Conservation (phyloP, 2,113 vertebrate species). For the Azemiops feae region DNA sequence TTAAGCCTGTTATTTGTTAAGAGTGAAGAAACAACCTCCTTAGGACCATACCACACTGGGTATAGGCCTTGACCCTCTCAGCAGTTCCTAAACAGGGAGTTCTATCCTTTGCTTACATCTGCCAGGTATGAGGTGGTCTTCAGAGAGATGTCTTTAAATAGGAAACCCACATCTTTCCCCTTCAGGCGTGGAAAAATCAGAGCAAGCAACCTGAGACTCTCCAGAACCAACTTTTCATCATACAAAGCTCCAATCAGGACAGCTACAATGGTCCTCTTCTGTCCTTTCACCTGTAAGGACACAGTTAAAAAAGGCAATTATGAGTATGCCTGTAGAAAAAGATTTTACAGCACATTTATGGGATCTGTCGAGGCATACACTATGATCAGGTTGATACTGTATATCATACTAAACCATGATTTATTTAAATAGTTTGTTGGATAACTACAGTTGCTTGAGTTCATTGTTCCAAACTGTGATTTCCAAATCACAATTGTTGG, state of each 20-base stretch:
- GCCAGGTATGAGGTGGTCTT: neutral
- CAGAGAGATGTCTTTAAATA: slow-evolving; percentile 15
- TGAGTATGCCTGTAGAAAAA: neutral
- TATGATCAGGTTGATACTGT: neutral
- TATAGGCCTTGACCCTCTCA: neutral
- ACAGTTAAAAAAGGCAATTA: neutral
- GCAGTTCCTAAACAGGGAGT: neutral
- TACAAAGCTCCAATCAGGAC: slow-evolving; percentile 4
- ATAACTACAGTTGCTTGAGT: neutral
- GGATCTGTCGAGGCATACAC: neutral
- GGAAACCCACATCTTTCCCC: neutral
- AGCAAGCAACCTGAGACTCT: slow-evolving; percentile 2
- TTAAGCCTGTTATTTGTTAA: neutral
- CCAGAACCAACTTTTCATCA: slow-evolving; percentile 2
- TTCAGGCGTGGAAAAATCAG: slow-evolving; percentile 2
- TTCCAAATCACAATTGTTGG: neutral
- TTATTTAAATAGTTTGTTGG: neutral
- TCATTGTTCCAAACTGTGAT: neutral
- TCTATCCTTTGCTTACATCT: neutral
- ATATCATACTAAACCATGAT: neutral
- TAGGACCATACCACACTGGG: neutral
- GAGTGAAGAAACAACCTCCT: too few species aligned
- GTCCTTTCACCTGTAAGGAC: slow-evolving; percentile 1
- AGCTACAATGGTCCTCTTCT: neutral
- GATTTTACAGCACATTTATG: neutral